Conservation (phyloP, 2,797 vertebrate genomes). For the Chrysocyon brachyurus region DNA sequence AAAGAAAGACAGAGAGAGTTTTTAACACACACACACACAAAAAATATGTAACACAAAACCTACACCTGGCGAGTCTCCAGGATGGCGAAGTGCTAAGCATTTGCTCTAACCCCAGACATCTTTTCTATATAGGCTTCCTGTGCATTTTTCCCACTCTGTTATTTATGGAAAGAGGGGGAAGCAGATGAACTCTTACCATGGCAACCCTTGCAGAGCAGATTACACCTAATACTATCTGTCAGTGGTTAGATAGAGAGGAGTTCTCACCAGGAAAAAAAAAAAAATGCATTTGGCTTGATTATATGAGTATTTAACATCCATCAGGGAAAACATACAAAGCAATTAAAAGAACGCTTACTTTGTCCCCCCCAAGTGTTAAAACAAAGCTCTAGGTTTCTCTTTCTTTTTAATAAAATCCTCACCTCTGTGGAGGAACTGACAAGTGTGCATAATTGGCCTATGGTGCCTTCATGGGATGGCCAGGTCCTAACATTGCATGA, state of each 20-base stretch:
- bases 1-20: neutral
- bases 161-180: slow-evolving; percentile 71
- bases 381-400: slow-evolving; percentile 4
- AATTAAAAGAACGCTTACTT: neutral
- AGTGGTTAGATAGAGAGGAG: slow-evolving; percentile 43
- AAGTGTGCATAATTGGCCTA: neutral
- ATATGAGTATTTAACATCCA: slow-evolving; percentile 59
- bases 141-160: slow-evolving; percentile 50
- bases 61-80: neutral
- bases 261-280: neutral
- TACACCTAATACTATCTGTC: slow-evolving; percentile 55
- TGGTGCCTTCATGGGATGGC: neutral
- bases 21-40: neutral
- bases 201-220: slow-evolving; percentile 67
- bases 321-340: slow-evolving; percentile 49
- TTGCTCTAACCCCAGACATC: slow-evolving; percentile 22
- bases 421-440: neutral
- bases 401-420: neutral
- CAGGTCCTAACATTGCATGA: neutral
- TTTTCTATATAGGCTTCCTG: slow-evolving; percentile 41
- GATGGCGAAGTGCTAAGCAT: neutral
- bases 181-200: slow-evolving; percentile 73
- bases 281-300: slow-evolving; percentile 54
- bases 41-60: slow-evolving; percentile 33
- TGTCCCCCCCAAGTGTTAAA: neutral